A percentile compares a stretch with the other conserved stretches of the same genome.
Conservation (phyloP, 2,113 vertebrate genomes). For the Nesoenas mayeri region DNA sequence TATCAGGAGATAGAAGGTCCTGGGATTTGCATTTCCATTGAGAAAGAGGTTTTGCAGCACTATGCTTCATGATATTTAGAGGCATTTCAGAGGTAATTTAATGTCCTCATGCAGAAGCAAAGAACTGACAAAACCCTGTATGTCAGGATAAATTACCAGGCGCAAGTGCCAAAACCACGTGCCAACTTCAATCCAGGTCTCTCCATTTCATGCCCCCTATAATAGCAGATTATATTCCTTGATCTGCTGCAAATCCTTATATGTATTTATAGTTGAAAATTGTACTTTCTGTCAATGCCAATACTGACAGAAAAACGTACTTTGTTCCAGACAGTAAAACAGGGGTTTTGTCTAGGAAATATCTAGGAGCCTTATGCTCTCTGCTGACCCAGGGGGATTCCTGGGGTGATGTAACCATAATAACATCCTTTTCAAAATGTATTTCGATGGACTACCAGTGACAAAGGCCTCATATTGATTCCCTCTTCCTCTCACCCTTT, state of each 20-base stretch:
- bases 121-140: background rate
- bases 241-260: background rate
- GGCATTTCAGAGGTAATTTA: background rate
- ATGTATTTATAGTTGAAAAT: background rate
- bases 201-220: background rate
- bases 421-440: background rate
- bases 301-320: background rate
- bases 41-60: background rate
- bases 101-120: background rate
- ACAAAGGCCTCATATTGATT: background rate
- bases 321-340: background rate
- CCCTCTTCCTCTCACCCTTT: background rate
- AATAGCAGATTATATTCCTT: background rate
- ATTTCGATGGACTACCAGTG: background rate
- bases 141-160: background rate
- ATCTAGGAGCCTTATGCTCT: background rate
- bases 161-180: background rate
- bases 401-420: rapidly evolving
- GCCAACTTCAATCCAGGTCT: background rate
- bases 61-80: background rate
- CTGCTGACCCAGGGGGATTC: background rate
- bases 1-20: background rate
- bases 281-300: background rate
- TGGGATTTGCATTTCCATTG: background rate
- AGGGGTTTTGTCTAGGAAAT: background rate